Conservation (phyloP, 2,888 invertebrate genomes). For the Lithophane ornitopus region DNA sequence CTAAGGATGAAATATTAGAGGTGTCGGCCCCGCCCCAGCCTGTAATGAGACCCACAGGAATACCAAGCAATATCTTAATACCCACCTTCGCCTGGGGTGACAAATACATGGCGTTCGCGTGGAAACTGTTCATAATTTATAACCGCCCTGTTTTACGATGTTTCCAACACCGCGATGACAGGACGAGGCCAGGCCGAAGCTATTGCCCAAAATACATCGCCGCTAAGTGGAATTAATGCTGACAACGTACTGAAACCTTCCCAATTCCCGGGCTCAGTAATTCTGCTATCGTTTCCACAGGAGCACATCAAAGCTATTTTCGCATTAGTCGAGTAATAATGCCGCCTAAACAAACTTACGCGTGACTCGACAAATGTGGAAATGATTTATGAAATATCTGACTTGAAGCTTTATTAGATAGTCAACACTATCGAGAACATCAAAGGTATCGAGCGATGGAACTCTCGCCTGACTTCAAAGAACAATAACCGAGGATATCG, state of each 20-base stretch:
- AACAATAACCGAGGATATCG: constrained; percentile 80
- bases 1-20: constrained; percentile 87
- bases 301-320: constrained; percentile 80
- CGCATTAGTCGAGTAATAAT: constrained; percentile 73
- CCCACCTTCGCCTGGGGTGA: constrained; percentile 85
- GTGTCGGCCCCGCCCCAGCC: constrained; percentile 82
- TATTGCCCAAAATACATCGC: constrained; percentile 74
- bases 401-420: constrained; percentile 67
- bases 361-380: constrained; percentile 75
- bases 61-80: constrained; percentile 90
- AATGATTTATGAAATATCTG: constrained; percentile 78
- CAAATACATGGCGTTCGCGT: constrained; percentile 87
- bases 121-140: constrained; percentile 89
- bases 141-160: constrained; percentile 83
- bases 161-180: constrained; percentile 82
- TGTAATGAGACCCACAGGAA: constrained; percentile 89
- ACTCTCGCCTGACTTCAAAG: constrained; percentile 82
- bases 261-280: constrained; percentile 72
- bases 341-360: constrained; percentile 73
- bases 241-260: constrained; percentile 74
- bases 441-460: constrained; percentile 81
- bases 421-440: constrained; percentile 78
- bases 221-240: constrained; percentile 83
- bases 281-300: constrained; percentile 69
- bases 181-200: constrained; percentile 74